phyloP scores from a whole-genome alignment of 2,113 vertebrate species.

The Cricetomys ansorgei region DNA sequence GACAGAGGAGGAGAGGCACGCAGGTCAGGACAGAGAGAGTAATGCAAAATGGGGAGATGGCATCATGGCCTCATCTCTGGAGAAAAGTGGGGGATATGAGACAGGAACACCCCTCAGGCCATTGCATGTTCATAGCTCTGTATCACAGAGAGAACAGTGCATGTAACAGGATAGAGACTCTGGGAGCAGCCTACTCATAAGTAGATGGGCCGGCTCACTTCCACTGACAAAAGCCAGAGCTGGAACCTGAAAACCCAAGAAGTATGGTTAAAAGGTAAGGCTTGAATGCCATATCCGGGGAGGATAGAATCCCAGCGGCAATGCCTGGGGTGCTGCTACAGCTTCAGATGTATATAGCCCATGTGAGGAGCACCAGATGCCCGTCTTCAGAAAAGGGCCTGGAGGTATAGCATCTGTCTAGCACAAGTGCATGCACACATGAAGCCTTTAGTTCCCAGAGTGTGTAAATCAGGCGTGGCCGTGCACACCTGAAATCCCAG shows the following conservation, averaged over 20 bases:
- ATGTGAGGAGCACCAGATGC: background rate
- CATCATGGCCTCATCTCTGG: background rate
- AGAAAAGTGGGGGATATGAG: background rate
- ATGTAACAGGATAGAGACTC: background rate
- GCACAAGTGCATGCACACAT: background rate
- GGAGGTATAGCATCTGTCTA: too few relatives aligned
- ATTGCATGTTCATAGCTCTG: too few relatives aligned
- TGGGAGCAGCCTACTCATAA: background rate
- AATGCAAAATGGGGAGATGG: background rate
- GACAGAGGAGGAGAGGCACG: background rate
- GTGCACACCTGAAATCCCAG: background rate
- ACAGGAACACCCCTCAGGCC: background rate
- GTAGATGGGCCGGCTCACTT: fast-evolving
- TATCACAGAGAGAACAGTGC: background rate
- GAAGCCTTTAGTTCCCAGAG: too few relatives aligned
- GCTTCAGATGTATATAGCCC: background rate
- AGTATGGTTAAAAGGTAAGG: background rate
- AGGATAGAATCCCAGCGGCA: background rate
- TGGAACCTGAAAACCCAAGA: background rate
- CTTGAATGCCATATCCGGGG: fast-evolving
- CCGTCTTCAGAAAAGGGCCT: background rate
- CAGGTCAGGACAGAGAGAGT: too few relatives aligned
- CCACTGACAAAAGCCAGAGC: background rate
- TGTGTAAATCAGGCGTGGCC: background rate
- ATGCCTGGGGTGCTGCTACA: background rate